A percentile compares a stretch with the other conserved stretches of the same genome.
phyloP scores from a whole-genome alignment of 2,113 vertebrate genomes.

The Caretta caretta region DNA sequence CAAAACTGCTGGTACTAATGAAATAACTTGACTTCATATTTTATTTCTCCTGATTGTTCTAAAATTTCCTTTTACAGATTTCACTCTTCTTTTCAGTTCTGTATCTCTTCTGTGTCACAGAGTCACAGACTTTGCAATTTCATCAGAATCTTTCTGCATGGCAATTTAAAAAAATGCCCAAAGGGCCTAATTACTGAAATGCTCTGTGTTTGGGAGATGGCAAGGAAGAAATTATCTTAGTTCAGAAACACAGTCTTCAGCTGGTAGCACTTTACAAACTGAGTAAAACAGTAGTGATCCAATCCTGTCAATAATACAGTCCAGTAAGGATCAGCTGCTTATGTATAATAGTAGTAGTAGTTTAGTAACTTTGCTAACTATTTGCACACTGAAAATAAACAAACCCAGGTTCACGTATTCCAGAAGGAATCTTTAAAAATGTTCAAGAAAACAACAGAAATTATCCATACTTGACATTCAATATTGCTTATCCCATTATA shows the following conservation, averaged over 20 bases:
- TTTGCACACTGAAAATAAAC: background rate
- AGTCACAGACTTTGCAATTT: background rate
- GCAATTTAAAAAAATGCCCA: background rate
- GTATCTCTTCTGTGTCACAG: background rate
- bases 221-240: background rate
- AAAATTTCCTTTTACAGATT: constrained; percentile 18
- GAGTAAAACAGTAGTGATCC: background rate
- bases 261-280: background rate
- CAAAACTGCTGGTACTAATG: background rate
- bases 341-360: background rate
- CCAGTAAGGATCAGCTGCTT: background rate
- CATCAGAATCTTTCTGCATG: constrained; percentile 19
- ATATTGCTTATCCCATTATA: background rate
- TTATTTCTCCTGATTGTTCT: background rate
- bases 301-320: background rate
- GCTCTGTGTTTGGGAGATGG: constrained; percentile 12
- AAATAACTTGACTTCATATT: constrained; percentile 20
- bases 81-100: background rate
- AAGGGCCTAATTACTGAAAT: constrained; percentile 50
- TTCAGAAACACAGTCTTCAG: background rate
- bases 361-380: background rate
- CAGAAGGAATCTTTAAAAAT: background rate
- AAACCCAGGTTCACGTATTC: background rate
- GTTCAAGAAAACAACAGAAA: background rate
- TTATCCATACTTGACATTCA: background rate